phyloP scores from a whole-genome alignment of 2,797 vertebrate genomes.

The Paramormyrops hopkinsi region DNA sequence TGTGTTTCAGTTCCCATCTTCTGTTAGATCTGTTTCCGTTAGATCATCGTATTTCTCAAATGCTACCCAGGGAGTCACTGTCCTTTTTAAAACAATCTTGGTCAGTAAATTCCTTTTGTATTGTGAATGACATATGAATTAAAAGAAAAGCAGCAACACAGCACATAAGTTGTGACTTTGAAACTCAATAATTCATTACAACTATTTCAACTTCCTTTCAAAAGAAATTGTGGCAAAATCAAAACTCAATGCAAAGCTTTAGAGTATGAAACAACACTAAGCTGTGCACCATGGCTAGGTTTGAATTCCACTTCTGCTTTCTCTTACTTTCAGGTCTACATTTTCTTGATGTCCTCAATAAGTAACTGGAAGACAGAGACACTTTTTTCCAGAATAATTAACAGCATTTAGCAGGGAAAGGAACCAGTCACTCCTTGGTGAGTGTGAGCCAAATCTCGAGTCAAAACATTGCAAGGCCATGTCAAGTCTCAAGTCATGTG shows the following conservation, averaged over 20 bases:
- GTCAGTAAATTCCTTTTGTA: not conserved
- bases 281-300: not conserved
- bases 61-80: not conserved
- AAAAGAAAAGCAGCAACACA: not conserved
- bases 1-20: not conserved
- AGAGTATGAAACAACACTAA: not conserved
- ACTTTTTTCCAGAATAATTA: not conserved
- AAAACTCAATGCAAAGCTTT: not conserved
- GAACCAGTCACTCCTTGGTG: not conserved
- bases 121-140: not conserved
- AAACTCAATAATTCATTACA: not conserved
- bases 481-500: not conserved
- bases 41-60: not conserved
- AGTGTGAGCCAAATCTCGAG: not conserved
- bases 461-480: not conserved
- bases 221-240: not conserved
- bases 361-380: not conserved
- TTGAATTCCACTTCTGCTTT: not conserved
- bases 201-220: not conserved
- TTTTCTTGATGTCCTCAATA: not conserved
- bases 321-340: not conserved
- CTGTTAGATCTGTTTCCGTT: not conserved
- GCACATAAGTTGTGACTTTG: not conserved
- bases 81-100: not conserved
- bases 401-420: not conserved